Evolutionary conservation across 2,797 vertebrate species (phyloP).

Genomic region (Cryptoprocta ferox): DNA sequence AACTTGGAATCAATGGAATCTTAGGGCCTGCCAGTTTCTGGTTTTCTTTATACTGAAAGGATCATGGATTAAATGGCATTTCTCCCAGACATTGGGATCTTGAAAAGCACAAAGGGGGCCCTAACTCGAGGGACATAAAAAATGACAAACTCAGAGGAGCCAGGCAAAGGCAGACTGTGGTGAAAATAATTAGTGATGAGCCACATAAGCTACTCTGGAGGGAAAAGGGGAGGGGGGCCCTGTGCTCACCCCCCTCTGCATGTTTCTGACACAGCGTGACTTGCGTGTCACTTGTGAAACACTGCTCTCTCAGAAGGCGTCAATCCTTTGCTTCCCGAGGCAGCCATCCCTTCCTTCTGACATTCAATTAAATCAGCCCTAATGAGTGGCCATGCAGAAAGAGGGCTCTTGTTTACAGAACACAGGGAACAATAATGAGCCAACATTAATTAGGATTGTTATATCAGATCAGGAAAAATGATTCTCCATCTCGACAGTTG

Average conservation of each 20-base stretch:
- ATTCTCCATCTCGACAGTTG: neutral
- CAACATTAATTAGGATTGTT: slow-evolving; percentile 48
- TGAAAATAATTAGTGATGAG: neutral
- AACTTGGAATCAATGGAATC: neutral
- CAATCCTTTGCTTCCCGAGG: neutral
- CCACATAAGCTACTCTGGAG: neutral
- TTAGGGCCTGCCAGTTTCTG: neutral
- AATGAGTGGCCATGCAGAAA: slow-evolving; percentile 13
- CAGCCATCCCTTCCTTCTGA: slow-evolving; percentile 47
- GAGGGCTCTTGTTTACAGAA: slow-evolving; percentile 60
- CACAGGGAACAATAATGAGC: slow-evolving; percentile 29
- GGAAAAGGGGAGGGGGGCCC: neutral
- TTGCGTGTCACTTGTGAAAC: neutral
- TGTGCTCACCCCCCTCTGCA: neutral
- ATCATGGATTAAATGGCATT: neutral
- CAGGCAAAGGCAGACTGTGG: neutral
- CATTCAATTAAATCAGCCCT: slow-evolving; percentile 65
- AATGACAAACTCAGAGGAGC: neutral
- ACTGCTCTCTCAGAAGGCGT: neutral
- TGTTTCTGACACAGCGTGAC: neutral
- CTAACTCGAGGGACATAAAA: neutral
- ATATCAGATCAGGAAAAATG: neutral
- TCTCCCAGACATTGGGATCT: neutral
- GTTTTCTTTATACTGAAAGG: neutral
- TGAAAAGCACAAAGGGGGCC: neutral